A percentile compares a stretch with the other conserved stretches of the same genome.
Conservation (phyloP, 2,888 invertebrate genomes). For the Cantharis rustica region DNA sequence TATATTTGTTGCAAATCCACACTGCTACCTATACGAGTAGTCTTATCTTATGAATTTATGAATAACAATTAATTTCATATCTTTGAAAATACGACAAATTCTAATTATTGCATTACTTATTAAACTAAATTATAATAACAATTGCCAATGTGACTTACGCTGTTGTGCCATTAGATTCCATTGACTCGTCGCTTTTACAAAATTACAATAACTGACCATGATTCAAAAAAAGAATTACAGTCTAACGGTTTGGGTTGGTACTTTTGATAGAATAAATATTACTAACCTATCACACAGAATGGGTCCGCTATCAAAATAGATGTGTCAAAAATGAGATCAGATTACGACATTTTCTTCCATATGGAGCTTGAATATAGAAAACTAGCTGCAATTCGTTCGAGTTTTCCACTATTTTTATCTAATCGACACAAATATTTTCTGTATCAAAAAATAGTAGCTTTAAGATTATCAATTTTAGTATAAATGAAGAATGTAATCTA, state of each 20-base stretch:
- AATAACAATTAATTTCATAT: not conserved
- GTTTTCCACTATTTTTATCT: too few species aligned
- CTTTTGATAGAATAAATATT: not conserved
- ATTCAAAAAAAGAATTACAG: not conserved
- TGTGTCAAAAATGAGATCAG: not conserved
- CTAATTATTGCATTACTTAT: not conserved
- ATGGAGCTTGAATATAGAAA: not conserved
- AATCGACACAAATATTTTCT: too few species aligned
- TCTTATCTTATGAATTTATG: not conserved
- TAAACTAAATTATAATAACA: not conserved
- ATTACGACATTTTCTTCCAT: not conserved
- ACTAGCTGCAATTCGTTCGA: too few species aligned
- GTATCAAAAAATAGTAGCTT: too few species aligned
- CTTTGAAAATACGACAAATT: not conserved
- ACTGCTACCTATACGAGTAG: not conserved
- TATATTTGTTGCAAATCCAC: not conserved
- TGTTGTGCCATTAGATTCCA: not conserved
- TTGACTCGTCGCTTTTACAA: not conserved
- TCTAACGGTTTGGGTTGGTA: not conserved
- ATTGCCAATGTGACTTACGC: not conserved
- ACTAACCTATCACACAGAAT: not conserved
- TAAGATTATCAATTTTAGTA: too few species aligned
- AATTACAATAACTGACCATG: not conserved
- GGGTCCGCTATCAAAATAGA: not conserved
- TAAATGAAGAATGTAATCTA: too few species aligned